phyloP scores from a whole-genome alignment of 2,888 invertebrate species.

The Fissipunctia ypsillon region DNA sequence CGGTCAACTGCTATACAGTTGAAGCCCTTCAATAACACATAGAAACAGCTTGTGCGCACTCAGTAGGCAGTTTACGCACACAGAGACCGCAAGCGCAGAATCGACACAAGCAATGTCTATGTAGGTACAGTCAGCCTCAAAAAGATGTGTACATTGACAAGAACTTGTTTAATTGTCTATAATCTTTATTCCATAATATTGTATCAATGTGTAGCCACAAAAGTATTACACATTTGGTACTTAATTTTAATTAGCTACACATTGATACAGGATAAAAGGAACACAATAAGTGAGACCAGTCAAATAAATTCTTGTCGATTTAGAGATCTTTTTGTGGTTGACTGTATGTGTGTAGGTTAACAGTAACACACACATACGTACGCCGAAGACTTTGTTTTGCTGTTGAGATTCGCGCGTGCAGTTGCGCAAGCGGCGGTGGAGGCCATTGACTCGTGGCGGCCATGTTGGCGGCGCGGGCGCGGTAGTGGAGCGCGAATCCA shows the following conservation, averaged over 20 bases:
- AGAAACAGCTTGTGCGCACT: conserved; percentile 55
- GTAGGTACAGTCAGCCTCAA: conserved; percentile 45
- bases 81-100: conserved; percentile 72
- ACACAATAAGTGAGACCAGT: not conserved
- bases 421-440: conserved; percentile 89
- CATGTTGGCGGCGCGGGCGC: conserved; percentile 80
- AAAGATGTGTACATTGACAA: not conserved
- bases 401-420: conserved; percentile 89
- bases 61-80: conserved; percentile 62
- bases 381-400: conserved; percentile 86
- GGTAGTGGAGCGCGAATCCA: conserved; percentile 87
- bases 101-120: conserved; percentile 70
- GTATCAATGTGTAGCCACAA: not conserved
- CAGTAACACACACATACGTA: conserved; percentile 70
- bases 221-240: not conserved
- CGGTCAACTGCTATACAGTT: conserved; percentile 81
- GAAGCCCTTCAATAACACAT: conserved; percentile 84
- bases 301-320: not conserved
- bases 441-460: conserved; percentile 89
- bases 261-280: not conserved
- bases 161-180: not conserved
- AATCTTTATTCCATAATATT: not conserved
- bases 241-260: not conserved
- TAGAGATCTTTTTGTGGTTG: not conserved
- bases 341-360: conserved; percentile 71